Evolutionary conservation across 2,888 invertebrate species (phyloP).

Genomic region (Allophyes oxyacanthae): DNA sequence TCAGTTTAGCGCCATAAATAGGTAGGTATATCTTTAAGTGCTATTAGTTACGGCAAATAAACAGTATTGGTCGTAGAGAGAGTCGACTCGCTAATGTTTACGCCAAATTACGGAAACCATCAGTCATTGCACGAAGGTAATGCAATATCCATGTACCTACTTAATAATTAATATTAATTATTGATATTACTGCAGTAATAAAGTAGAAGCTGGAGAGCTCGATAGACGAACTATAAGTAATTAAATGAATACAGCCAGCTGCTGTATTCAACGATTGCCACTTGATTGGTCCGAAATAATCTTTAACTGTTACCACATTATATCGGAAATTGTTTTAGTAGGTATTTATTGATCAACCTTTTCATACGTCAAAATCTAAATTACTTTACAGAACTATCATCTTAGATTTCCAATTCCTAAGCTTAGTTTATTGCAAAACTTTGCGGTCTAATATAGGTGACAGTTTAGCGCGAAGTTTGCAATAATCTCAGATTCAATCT

Average conservation of each 20-base stretch:
- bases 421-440: conserved; percentile 10
- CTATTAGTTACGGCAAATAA: conserved; percentile 13
- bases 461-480: background rate
- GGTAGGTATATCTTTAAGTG: background rate
- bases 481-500: background rate
- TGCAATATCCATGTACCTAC: conserved; percentile 11
- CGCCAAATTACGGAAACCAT: conserved; percentile 14
- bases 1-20: background rate
- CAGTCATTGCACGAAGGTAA: conserved; percentile 18
- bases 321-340: conserved; percentile 11
- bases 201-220: background rate
- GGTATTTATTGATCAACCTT: conserved; percentile 12
- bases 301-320: background rate
- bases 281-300: background rate
- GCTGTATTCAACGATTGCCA: background rate
- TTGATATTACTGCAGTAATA: conserved; percentile 10
- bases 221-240: background rate
- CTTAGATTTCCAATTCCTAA: conserved; percentile 1
- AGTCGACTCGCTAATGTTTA: conserved; percentile 1
- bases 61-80: conserved; percentile 5
- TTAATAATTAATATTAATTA: no score
- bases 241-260: conserved; percentile 1
- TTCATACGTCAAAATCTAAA: background rate
- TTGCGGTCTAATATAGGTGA: background rate
- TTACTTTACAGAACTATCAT: conserved; percentile 2